Evolutionary conservation across 92 coral and sea anemone species (phyloP), one percentile per base, ranked within the genome.

Genomic region (Porites rus): DNA sequence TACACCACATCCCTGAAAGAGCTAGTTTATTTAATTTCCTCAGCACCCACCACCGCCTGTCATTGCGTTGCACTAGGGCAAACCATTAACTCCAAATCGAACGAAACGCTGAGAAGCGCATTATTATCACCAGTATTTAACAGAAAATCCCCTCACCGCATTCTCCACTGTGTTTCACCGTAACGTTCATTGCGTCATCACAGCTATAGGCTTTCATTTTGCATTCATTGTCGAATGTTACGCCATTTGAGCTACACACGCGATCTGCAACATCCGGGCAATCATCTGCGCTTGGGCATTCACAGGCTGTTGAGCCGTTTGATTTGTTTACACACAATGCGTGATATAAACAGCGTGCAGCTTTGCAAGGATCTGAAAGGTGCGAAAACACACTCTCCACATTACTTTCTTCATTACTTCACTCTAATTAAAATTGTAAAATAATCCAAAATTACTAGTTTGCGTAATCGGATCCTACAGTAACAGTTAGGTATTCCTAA

Each of bases 231-330:
- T 92, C 93, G 62, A 93, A 95, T 0, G 99, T 97, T 75, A 74
- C 86, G 62, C 98, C 99, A 87, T 95, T 89, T 8, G 88, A 82
- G n/a, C 98, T 98, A 88, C 99, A 97, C n/a, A 95, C 98, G 9
- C 92, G 96, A 69, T 72, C 87, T 0, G 18, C 83, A 9, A 56
- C 80, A 80, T 67, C 65, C 14, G 94, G 94, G 86, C 99, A 97
- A 8, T 76, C 83, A 46, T 93, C 89, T 54, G 28, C 74, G 20
- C 67, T 50, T 18, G 93, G 93, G 81, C 99, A 97, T 53, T 84
- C 87, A 78, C 99, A 97, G 5, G 65, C 78, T 14, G 99, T 96
- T 9, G 93, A 88, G 25, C 99, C 99, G 70, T 93, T 96, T 5
- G 84, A 75, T 8, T 71, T 68, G 8, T 70, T 72, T 22, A 67